Base-by-base conservation (phyloP, 2,888 invertebrate genomes). In the Spilarctia lutea region DNA sequence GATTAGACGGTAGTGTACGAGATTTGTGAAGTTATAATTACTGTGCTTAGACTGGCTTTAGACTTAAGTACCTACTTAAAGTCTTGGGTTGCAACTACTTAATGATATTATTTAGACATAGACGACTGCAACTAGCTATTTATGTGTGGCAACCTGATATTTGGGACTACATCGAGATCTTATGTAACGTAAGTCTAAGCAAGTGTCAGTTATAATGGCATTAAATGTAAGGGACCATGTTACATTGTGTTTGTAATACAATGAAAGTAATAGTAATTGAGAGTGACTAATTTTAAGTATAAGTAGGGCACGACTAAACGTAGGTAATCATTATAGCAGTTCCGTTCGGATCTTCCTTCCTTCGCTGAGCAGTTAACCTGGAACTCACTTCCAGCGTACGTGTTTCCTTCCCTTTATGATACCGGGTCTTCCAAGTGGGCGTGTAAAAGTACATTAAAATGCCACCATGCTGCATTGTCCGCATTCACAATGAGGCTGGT, bases 111-210 rank as follows among this genome's bases (percentile, higher is more conserved):
- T 27, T 20, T 69, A 68, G 24, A 83, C 74, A 69, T 82, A 2
- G 68, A 3, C 24, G 72, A 20, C 65, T n/a, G n/a, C n/a, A n/a
- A 76, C 72, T 74, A 65, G 56, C 65, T 45, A 66, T 27, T 56
- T 56, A 69, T 66, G 75, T 78, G 81, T 83, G 83, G 76, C 79
- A 79, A 83, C 73, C 35, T 83, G 78, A 75, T 83, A 81, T 83
- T 83, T 83, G 70, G 68, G 68, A 52, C 65, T 73, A 24, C 3
- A 71, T 76, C 71, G 27, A 48, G 72, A 71, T 48, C 68, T 81
- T 75, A 81, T 68, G 73, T 74, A 79, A 78, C 67, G 60, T n/a
- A 10, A 56, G n/a, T 56, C 52, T 11, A n/a, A 56, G 66, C 16
- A 7, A 10, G 24, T 16, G 35, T 27, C 48, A 73, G 3, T 75